Evolutionary conservation across 2,888 invertebrate genomes (phyloP), one percentile per base, ranked within the genome.

Genomic region (Chaetoderma sp.): DNA sequence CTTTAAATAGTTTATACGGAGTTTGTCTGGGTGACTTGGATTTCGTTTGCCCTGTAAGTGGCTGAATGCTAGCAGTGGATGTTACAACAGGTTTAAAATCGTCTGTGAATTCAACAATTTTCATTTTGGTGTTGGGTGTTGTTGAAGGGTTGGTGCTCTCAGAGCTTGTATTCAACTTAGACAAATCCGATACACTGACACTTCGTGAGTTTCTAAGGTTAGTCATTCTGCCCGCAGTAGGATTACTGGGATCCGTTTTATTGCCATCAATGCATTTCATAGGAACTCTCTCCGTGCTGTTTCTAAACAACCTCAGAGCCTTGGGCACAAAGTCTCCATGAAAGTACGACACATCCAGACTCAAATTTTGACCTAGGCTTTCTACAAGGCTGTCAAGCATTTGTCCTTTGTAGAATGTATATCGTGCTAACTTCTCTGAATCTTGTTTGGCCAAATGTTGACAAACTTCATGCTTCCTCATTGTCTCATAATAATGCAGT

Each of bases 261-360:
- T 52, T 33, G 23, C 52, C 28, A 21, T 52, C 52, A 28, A 18
- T 3, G 23, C 52, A 52, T 8, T 52, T 52, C 30, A 52, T 52
- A 4, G 52, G 16, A 16, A 52, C 3, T 30, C 32, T 52, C n/a
- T 52, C 52, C 8, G 52, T 32, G 21, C 32, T 52, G 52, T 52
- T 52, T 32, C 32, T 52, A 8, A 28, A 52, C n/a, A 52, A 13
- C 21, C 52, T 28, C 13, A 52, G 21, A 5, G 52, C 52, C 28
- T 52, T 52, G 2, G 52, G 52, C 10, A 52, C 52, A 30, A 52
- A 52, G 21, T 52, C 52, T 16, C 52, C 52, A 4, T 33, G 52
- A 28, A 52, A 52, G 52, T 52, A 52, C 2, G 52, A 52, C 28
- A 52, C 52, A 33, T 52, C 52, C 2, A 52, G 32, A n/a, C 52